Evolutionary conservation across 2,797 vertebrate genomes (phyloP), one percentile per base, ranked within the genome.

Genomic region (Gastrophryne carolinensis): DNA sequence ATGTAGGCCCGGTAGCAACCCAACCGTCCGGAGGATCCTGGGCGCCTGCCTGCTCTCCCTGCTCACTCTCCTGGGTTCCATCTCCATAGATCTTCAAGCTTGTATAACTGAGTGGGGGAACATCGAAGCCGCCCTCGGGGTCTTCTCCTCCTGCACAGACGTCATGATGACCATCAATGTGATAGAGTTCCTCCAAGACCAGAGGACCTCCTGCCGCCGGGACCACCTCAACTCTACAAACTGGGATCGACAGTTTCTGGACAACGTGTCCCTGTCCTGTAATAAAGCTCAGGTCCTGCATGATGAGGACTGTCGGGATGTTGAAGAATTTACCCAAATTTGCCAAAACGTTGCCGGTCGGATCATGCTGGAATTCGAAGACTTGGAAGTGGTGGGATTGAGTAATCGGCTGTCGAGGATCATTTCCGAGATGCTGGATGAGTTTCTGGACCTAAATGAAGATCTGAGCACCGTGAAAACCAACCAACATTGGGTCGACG

Each of bases 41-140:
- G 78, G 81, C 0, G 92, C 90, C 2, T 96, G 94, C 64, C 0
- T 86, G 1, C 64, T 96, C 21, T 96, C 94, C 12, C 82, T 93
- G 64, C 81, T 93, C 67, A 91, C 93, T 57, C 85, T 97, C 56
- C 85, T 95, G 0, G 91, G 89, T 10, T 90, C 90, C 0, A 82
- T 95, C 3, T 91, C 86, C 63, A 80, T 91, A 0, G 94, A 95
- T 80, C 78, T 95, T 67, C 85, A 82, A 69, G 81, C 84, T 63
- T 87, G 82, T 77, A 80, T 93, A 68, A 84, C 87, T 56, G 74
- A 72, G 13, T 88, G 93, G 86, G 87, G 80, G 68, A 79, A 78
- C 0, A 87, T 88, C 0, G 86, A 89, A 27, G 85, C 78, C 0
- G 90, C 91, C 2, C 88, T 94, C 1, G 9, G 81, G 0, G 83